Evolutionary conservation across 2,888 invertebrate species (phyloP), one percentile per base, ranked within the genome.

Genomic region (Parnassius apollo): DNA sequence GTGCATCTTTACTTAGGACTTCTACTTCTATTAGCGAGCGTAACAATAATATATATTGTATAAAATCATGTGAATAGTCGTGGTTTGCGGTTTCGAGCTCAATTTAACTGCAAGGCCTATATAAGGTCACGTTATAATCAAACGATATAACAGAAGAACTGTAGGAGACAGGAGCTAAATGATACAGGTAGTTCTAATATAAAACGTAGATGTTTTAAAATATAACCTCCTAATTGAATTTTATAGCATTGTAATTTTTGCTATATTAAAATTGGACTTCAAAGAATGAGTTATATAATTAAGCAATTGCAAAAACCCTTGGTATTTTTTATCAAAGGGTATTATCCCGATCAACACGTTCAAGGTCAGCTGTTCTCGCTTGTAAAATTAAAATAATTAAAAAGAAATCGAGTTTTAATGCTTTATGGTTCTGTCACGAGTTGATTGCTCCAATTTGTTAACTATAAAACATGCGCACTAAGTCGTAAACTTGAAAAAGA

Each of bases 361-460:
- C 62, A 49, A 58, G 58, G 58, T 58, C 62, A 44, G 25, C 42
- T 18, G 42, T 57, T 57, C 42, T 46, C 51, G n/a, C 48, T 35
- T 18, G 7, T 35, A 44, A 46, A 49, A 59, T 45, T 49, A 59
- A 63, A 59, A 59, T 46, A 11, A 18, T 11, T 9, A 18, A 52
- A 46, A 54, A 60, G 18, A 25, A 59, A 59, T 22, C 12, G 10
- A 62, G 57, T 59, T 64, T 59, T 42, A 58, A 75, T 76, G 74
- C 73, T 85, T 83, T 85, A 84, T 75, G 71, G 74, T 72, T 74
- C 75, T 80, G 82, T 81, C 81, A 74, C 78, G 69, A 75, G 71
- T 70, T 72, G 73, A 85, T 85, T 83, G 83, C 79, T 80, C 83
- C 83, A 88, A 89, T 88, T 88, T 84, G 84, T 85, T 77, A 75